Conservation (phyloP, 2,113 vertebrate genomes). For the Ellobius talpinus region DNA sequence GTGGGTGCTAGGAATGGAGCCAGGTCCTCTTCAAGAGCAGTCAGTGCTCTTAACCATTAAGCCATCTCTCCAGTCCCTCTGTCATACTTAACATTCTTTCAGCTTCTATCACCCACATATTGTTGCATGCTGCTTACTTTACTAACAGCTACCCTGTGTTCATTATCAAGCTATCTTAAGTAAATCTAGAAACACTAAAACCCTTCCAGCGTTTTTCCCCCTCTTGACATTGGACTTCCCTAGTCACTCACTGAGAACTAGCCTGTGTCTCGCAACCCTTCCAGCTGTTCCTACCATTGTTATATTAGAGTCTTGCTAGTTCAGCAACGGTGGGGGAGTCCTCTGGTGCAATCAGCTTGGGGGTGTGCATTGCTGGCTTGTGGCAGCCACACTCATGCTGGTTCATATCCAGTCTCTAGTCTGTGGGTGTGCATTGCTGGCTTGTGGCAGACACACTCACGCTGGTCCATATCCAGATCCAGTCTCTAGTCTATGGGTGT, state of each 20-base stretch:
- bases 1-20: not conserved
- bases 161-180: not conserved
- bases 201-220: not conserved
- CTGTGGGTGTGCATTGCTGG: not conserved
- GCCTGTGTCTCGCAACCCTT: not conserved
- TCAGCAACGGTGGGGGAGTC: not conserved
- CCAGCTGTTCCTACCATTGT: too few relatives aligned
- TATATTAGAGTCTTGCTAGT: not conserved
- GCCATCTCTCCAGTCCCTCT: not conserved
- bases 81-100: not conserved
- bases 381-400: not conserved
- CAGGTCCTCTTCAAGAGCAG: not conserved
- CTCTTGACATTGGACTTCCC: not conserved
- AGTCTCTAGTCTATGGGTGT: too few relatives aligned
- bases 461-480: too few relatives aligned
- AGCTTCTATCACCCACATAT: too few relatives aligned
- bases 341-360: not conserved
- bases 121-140: not conserved
- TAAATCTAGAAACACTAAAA: not conserved
- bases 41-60: not conserved
- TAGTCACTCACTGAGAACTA: too few relatives aligned
- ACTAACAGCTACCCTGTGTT: not conserved
- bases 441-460: not conserved
- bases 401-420: not conserved
- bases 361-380: not conserved